These are phyloP conservation scores for Acromyrmex echinatior DNA, from an alignment of 1,140 invertebrate genomes.

Conservation along the genomic window DNA sequence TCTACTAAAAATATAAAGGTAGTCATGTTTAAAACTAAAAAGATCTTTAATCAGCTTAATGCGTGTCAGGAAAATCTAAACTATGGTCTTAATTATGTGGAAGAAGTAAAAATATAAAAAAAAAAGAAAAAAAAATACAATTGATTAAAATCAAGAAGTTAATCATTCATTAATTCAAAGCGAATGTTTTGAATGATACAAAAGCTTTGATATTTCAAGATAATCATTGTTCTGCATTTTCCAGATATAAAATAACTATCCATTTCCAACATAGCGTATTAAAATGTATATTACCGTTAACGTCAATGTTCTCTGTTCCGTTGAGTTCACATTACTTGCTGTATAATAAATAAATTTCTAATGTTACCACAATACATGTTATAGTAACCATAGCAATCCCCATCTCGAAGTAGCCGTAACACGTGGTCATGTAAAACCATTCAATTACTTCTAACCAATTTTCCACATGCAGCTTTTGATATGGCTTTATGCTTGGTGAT, in stretches of 20 bases:
- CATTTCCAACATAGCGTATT: not conserved
- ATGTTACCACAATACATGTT: conserved; percentile 14
- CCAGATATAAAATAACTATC: not conserved
- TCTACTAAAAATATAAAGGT: not conserved
- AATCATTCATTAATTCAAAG: not conserved
- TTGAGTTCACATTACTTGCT: conserved; percentile 46
- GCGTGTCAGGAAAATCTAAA: not conserved
- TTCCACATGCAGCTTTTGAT: conserved; percentile 45
- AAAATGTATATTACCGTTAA: conserved; percentile 8
- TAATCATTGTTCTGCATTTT: not conserved
- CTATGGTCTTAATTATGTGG: not conserved
- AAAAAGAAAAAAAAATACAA: not conserved
- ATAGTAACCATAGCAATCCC: conserved; percentile 37
- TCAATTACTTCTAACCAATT: conserved; percentile 58
- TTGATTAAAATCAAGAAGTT: not conserved
- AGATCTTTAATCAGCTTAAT: not conserved
- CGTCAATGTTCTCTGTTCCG: conserved; percentile 51
- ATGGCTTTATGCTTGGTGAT: conserved; percentile 36
- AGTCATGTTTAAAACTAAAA: conserved; percentile 6
- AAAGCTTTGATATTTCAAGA: not conserved
- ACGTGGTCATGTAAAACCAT: conserved; percentile 29
- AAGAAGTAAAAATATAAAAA: not conserved
- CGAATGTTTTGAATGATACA: not conserved
- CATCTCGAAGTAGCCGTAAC: not conserved
- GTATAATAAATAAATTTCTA: conserved; percentile 54